Evolutionary conservation across 2,113 vertebrate species (phyloP).

Genomic region (Xiphorhynchus elegans): DNA sequence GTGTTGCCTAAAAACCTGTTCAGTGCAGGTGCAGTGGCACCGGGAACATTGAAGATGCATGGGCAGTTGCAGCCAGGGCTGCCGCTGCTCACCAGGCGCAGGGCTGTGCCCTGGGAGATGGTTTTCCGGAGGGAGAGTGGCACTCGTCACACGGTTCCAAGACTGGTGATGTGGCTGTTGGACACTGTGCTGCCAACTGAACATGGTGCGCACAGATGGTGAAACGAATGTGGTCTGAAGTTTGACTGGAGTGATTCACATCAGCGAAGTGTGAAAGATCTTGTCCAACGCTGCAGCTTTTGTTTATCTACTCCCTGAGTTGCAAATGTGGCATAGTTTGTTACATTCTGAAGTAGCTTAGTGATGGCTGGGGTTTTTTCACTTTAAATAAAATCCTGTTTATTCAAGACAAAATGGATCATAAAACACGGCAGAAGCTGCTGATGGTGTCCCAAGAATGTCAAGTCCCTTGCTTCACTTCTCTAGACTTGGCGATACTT

Average conservation of each 20-base stretch:
- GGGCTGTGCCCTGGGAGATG: background rate
- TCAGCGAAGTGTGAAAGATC: conserved; percentile 20
- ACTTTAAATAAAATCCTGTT: background rate
- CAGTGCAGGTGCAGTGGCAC: background rate
- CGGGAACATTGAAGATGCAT: rapidly evolving
- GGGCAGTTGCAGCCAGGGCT: background rate
- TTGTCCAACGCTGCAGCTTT: conserved; percentile 33
- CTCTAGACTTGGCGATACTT: background rate
- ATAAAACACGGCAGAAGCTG: background rate
- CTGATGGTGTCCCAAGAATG: background rate
- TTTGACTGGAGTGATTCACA: conserved; percentile 43
- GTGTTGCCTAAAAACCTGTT: rapidly evolving
- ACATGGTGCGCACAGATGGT: background rate
- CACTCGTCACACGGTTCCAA: background rate
- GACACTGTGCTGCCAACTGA: background rate
- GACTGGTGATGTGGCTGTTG: background rate
- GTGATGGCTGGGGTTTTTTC: background rate
- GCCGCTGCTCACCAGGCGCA: background rate
- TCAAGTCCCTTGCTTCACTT: background rate
- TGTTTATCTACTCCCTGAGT: conserved; percentile 4
- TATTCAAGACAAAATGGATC: background rate
- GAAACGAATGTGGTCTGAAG: conserved; percentile 17
- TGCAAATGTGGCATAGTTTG: background rate
- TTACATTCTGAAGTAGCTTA: background rate
- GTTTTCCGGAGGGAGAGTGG: background rate